Evolutionary conservation across 2,797 vertebrate species (phyloP).

Genomic region (Dicrostonyx torquatus): DNA sequence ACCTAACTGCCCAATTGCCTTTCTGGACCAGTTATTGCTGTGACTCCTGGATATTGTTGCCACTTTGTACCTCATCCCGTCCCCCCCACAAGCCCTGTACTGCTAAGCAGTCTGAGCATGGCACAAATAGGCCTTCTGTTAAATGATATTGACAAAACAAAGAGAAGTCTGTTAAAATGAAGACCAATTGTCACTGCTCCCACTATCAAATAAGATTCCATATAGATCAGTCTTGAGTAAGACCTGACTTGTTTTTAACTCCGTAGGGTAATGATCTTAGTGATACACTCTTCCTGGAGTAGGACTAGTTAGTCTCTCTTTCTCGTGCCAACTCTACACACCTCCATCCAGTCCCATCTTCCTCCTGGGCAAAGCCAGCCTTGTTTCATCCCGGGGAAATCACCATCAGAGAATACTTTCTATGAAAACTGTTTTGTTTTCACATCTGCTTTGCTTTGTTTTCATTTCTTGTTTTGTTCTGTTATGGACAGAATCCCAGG

Average conservation of each 20-base stretch:
- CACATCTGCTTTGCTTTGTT: not conserved
- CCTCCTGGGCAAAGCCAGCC: not conserved
- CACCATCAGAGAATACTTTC: not conserved
- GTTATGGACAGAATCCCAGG: not conserved
- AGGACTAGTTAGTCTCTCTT: not conserved
- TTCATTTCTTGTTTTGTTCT: not conserved
- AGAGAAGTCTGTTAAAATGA: not conserved
- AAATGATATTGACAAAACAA: not conserved
- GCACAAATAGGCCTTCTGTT: not conserved
- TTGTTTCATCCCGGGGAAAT: not conserved
- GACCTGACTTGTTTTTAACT: slow-evolving; percentile 20
- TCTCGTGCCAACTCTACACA: not conserved
- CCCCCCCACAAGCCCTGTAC: not conserved
- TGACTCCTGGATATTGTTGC: not conserved
- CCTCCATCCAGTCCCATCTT: not conserved
- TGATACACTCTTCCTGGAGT: not conserved
- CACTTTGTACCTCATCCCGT: not conserved
- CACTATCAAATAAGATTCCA: not conserved
- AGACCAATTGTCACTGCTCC: not conserved
- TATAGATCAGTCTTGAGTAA: not conserved
- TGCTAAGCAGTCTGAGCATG: not conserved
- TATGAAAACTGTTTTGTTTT: not conserved
- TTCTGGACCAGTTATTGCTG: not conserved
- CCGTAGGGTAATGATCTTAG: not conserved
- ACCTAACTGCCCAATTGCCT: not conserved